phyloP scores from a whole-genome alignment of 2,888 invertebrate species.

The Caprella mutica region DNA sequence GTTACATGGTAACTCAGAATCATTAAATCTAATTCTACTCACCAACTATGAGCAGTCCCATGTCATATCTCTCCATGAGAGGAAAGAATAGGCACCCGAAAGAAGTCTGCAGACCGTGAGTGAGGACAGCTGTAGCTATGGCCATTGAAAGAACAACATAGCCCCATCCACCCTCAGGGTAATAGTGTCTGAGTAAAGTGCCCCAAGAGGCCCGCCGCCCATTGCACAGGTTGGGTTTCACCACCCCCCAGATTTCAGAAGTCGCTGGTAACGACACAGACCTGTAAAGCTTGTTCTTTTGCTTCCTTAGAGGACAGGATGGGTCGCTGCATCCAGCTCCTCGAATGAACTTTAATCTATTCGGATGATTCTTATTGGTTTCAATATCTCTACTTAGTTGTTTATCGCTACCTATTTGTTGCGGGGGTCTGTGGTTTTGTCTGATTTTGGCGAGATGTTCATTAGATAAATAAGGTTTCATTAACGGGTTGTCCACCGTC shows the following conservation, averaged over 20 bases:
- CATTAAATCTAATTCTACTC: too few species aligned
- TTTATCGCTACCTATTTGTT: too few species aligned
- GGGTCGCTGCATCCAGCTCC: constrained; percentile 1
- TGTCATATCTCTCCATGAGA: too few species aligned
- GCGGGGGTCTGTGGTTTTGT: too few species aligned
- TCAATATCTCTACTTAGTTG: too few species aligned
- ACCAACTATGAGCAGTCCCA: too few species aligned
- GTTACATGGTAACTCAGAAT: too few species aligned
- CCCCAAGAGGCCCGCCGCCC: constrained; percentile 18
- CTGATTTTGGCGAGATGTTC: too few species aligned
- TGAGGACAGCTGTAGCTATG: constrained; percentile 12
- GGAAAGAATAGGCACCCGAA: constrained; percentile 21
- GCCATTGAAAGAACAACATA: constrained; percentile 24
- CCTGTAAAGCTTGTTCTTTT: constrained; percentile 15
- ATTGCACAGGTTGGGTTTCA: background rate
- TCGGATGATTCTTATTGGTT: too few species aligned
- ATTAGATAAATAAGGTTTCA: too few species aligned
- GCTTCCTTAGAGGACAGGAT: background rate
- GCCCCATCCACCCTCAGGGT: constrained; percentile 32
- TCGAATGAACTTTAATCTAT: too few species aligned
- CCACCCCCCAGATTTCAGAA: constrained; percentile 7
- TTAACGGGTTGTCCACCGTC: too few species aligned
- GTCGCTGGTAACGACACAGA: constrained; percentile 28
- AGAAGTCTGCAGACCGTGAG: constrained; percentile 27
- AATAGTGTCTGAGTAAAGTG: constrained; percentile 29